These are phyloP conservation scores for Cataglyphis rosenhaueri DNA, from an alignment of 2,888 invertebrate species.

Conservation along the genomic window DNA sequence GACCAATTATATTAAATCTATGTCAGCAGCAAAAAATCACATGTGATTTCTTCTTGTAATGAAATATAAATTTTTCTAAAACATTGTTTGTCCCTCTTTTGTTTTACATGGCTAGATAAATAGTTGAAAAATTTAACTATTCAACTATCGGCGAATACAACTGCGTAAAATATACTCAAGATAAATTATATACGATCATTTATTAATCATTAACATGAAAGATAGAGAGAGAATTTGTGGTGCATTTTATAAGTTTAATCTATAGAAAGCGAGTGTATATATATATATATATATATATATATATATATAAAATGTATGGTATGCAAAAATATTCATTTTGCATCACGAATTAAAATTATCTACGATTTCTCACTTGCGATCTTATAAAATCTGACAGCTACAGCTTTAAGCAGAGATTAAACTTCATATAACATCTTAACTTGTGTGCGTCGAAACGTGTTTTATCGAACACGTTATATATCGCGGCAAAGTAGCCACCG, in stretches of 20 bases:
- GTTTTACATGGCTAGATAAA: not conserved
- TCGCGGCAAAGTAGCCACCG: conserved; percentile 7
- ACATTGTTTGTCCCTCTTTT: not conserved
- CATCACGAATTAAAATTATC: conserved; percentile 30
- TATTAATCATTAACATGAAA: not conserved
- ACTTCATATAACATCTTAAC: conserved; percentile 1
- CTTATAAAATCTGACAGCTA: not conserved
- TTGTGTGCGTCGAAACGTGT: not conserved
- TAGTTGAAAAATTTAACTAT: not conserved
- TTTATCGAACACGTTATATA: conserved; percentile 20
- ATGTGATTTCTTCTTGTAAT: conserved; percentile 12
- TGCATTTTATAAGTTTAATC: conserved; percentile 15
- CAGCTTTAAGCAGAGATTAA: conserved; percentile 8
- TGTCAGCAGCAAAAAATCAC: conserved; percentile 10
- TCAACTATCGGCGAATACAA: not conserved
- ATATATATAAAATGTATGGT: not conserved
- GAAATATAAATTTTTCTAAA: conserved; percentile 6
- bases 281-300: too few relatives aligned
- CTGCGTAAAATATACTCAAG: not conserved
- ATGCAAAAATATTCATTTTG: conserved; percentile 19
- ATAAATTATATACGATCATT: conserved; percentile 14
- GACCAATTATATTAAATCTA: conserved; percentile 25
- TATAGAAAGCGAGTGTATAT: conserved; percentile 18
- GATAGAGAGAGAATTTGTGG: not conserved
- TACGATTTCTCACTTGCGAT: conserved; percentile 2